Base-by-base conservation (phyloP, 1,140 invertebrate genomes). In the Uloborus diversus region DNA sequence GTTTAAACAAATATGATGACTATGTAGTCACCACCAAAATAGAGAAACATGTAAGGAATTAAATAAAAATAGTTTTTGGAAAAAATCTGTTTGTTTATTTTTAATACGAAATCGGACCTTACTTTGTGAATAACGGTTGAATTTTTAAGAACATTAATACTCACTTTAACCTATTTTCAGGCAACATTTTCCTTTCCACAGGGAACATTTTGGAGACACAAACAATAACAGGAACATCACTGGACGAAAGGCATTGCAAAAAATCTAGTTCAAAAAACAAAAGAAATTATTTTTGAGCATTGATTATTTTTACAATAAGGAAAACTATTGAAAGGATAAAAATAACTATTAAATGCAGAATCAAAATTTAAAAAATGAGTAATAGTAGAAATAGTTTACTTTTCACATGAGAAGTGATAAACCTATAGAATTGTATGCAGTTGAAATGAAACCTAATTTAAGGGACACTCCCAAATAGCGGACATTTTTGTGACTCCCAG, bases 201-300 rank as follows among this genome's bases (percentile, higher is more conserved):
- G 92, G 90, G 88, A 96, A 94, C 94, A 97, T 96, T 90, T 99
- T 99, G 3, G 97, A 98, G 76, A 99, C 91, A 88, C 95, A 99
- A 61, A 94, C 91, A 84, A 99, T 94, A 13, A 95, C 88, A 81
- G 95, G 93, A 76, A 89, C 90, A 78, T 92, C 84, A 30, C 88
- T 88, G 17, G 80, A 68, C 82, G 90, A 87, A 85, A 90, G 89
- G 87, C 95, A 96, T 32, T 88, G 87, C 47, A 92, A 83, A 85
- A 97, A 96, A 81, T 91, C 91, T 83, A 81, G 27, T 35, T 9
- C 57, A 69, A 49, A 56, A 49, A 75, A n/a, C 14, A 23, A 2
- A 49, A 49, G 13, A 62, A 42, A 82, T 62, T 11, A 59, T 42
- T 28, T 62, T 42, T 30, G 20, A 42, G n/a, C n/a, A 42, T 5